These are phyloP conservation scores for Paedocypris micromegethes DNA, from an alignment of 2,797 vertebrate genomes.

Conservation along the genomic window DNA sequence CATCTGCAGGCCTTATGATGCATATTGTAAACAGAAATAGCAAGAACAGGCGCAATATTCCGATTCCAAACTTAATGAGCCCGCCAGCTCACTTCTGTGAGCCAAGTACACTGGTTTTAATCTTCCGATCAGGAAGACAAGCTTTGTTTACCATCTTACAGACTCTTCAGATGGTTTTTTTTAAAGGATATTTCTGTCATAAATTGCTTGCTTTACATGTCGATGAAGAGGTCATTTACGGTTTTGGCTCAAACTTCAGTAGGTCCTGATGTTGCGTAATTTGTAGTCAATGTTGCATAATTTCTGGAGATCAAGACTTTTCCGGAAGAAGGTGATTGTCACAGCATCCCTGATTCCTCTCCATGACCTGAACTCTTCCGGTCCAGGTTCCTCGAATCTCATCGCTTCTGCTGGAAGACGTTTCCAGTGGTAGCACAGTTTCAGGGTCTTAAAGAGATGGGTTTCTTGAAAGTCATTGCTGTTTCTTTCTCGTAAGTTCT, in stretches of 20 bases:
- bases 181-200: neutral
- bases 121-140: neutral
- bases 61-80: slow-evolving; percentile 10
- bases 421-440: neutral
- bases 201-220: too few relatives aligned
- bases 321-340: slow-evolving; percentile 11
- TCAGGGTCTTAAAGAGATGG: neutral
- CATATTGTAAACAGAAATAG: slow-evolving; percentile 10
- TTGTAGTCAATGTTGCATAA: neutral
- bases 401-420: slow-evolving; percentile 12
- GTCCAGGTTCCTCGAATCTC: slow-evolving; percentile 5
- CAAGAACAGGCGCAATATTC: neutral
- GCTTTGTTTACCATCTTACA: neutral
- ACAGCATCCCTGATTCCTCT: slow-evolving; percentile 11
- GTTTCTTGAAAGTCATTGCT: neutral
- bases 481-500: too few relatives aligned
- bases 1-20: neutral
- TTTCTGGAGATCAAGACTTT: slow-evolving; percentile 32
- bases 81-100: slow-evolving; percentile 4
- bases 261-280: too few relatives aligned
- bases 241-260: too few relatives aligned
- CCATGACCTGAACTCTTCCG: slow-evolving; percentile 16
- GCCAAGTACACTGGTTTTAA: neutral
- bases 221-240: too few relatives aligned
- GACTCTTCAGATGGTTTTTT: neutral